Evolutionary conservation across 2,888 invertebrate genomes (phyloP).

Genomic region (Tenthredo livida): DNA sequence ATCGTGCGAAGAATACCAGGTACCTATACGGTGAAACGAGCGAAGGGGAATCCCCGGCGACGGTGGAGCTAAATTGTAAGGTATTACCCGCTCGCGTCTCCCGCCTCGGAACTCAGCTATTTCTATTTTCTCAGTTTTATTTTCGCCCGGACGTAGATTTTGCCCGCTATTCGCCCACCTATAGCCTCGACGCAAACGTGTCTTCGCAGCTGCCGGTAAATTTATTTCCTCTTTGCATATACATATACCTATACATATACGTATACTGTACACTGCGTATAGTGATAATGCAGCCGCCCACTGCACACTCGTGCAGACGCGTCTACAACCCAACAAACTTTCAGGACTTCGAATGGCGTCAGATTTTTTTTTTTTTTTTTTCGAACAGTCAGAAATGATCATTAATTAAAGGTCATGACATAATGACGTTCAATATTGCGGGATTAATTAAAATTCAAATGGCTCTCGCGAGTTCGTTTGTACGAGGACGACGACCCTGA

Average conservation of each 20-base stretch:
- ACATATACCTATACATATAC: background rate
- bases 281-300: constrained; percentile 14
- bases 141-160: constrained; percentile 29
- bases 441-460: constrained; percentile 18
- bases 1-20: constrained; percentile 43
- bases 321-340: background rate
- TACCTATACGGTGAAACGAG: constrained; percentile 32
- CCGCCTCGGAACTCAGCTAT: constrained; percentile 35
- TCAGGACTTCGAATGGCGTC: background rate
- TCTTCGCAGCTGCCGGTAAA: constrained; percentile 49
- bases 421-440: too few species aligned
- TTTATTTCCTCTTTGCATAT: constrained; percentile 46
- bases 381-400: background rate
- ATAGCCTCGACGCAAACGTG: constrained; percentile 42
- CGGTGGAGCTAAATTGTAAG: constrained; percentile 40
- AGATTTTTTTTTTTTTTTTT: background rate
- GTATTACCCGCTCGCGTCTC: constrained; percentile 34
- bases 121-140: constrained; percentile 44
- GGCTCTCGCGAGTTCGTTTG: background rate
- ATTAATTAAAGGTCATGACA: background rate
- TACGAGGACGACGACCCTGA: background rate
- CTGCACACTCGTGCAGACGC: background rate
- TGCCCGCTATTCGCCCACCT: constrained; percentile 27
- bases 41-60: constrained; percentile 41
- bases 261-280: constrained; percentile 15